Evolutionary conservation across 1,140 invertebrate genomes (phyloP), one percentile per base, ranked within the genome.

Genomic region (Chelonus insularis): DNA sequence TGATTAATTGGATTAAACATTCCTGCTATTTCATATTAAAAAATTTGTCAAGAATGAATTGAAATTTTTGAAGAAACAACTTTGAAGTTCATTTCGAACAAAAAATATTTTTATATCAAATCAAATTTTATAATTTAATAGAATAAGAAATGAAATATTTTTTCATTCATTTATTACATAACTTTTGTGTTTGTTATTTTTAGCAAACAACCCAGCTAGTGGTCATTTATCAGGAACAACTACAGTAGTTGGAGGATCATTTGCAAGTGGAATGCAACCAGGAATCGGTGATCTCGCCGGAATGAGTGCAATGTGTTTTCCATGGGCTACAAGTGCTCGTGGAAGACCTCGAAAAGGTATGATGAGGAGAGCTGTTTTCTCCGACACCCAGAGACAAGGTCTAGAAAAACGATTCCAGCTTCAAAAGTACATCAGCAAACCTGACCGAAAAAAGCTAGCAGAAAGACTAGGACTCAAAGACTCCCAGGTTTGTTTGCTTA

Each of bases 361-460:
- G 94, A 94, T 98, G 89, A 82, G 95, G 23, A 81, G 94, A 69
- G 94, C 94, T 3, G 94, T 96, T 23, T 94, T 94, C 71, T 96
- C 92, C 48, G 95, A 97, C 73, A 86, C 95, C 0, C 96, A 98
- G 74, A 82, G 96, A 51, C 94, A 96, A 68, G 96, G 96, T 0
- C 82, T 98, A 51, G 96, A 98, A 81, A 92, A 95, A 67, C 81
- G 95, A 68, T 98, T 98, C 80, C 94, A 96, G 77, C 86, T 96
- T n/a, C 96, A 98, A 80, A 97, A 98, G 79, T 98, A 98, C 79
- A 98, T 98, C 72, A 96, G 93, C 60, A 98, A 98, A 78, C 95
- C 95, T 0, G 96, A 98, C 79, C 86, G 96, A 72, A 94, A 97
- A 80, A 97, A 97, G 73, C 81, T 98, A 23, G 96, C 96, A 0